Base-by-base conservation (phyloP, 2,888 invertebrate species). In the Halocaridina rubra region DNA sequence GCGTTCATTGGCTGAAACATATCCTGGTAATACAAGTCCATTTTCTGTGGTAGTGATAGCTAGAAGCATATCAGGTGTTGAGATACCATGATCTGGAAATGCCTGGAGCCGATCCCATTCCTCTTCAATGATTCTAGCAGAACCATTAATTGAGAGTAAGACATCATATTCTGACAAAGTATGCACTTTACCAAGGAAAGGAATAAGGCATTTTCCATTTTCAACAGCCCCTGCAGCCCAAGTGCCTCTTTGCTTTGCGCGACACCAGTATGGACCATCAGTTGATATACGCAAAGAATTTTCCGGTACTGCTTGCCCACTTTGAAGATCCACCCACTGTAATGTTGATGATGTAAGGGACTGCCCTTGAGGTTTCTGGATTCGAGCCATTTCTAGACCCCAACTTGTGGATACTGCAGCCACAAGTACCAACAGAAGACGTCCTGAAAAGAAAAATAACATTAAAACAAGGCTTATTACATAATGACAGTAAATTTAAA, bases 351-450 rank as follows among this genome's bases (percentile, higher is more conserved):
- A 75, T 8, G 81, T 81, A n/a, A 75, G 22, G 22, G 16, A 8
- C 2, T 53, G 19, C 46, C 32, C 30, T 5, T 27, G 27, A 27
- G 59, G 59, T 5, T 27, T 27, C 29, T 24, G 24, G 75, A 81
- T 75, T 75, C 74, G 74, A 67, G 81, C 81, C 81, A 75, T 81
- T 27, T 81, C 81, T 1, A 80, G 39, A 2, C 32, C 59, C 1
- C 22, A 30, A 30, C 19, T 32, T 13, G 7, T 22, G 16, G 64
- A 71, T 72, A 72, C 59, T 61, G 53, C n/a, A 13, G 16, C 72
- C 57, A 59, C 72, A 30, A 57, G 13, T 5, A 72, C 27, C 80
- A 72, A 32, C 61, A 76, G 57, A 4, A n/a, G 39, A 22, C 22
- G 27, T 46, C 64, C 64, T 33, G 32, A 19, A 33, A n/a, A 30